Percentiles rank a stretch among this genome's conserved stretches.
These are phyloP conservation scores for Bergia sp. DNA, from an alignment of 92 coral and sea anemone species.

Conservation along the genomic window DNA sequence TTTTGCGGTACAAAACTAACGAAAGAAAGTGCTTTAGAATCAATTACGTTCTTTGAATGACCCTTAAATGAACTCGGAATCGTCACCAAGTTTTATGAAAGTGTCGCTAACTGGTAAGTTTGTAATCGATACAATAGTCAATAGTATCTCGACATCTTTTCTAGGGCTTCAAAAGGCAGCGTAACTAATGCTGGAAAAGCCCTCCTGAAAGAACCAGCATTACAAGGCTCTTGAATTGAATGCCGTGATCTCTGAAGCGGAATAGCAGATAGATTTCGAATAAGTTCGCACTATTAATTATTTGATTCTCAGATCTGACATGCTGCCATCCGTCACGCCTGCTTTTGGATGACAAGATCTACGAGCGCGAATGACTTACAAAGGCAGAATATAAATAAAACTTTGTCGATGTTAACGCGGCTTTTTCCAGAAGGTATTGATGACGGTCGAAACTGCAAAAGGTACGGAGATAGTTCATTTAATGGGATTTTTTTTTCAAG, in stretches of 20 bases:
- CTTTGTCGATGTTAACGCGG: constrained; percentile 16
- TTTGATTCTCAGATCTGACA: constrained; percentile 24
- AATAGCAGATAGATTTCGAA: neutral
- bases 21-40: constrained; percentile 13
- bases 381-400: neutral
- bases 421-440: constrained; percentile 6
- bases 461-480: constrained; percentile 6
- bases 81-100: constrained; percentile 6
- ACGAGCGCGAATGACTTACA: neutral
- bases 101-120: constrained; percentile 15
- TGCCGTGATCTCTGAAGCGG: neutral
- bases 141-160: neutral
- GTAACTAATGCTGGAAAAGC: constrained; percentile 12
- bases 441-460: constrained; percentile 41
- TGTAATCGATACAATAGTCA: constrained; percentile 31
- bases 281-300: neutral
- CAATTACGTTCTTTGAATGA: constrained; percentile 8
- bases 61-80: constrained; percentile 26
- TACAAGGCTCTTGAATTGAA: constrained; percentile 13
- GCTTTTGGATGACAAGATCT: neutral
- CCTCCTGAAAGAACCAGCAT: neutral
- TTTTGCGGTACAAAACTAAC: constrained; percentile 34
- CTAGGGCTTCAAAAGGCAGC: neutral
- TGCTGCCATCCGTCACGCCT: neutral
- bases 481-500: constrained; percentile 2